Base-by-base conservation (phyloP, 1,140 invertebrate genomes). In the Drosophila sechellia region DNA sequence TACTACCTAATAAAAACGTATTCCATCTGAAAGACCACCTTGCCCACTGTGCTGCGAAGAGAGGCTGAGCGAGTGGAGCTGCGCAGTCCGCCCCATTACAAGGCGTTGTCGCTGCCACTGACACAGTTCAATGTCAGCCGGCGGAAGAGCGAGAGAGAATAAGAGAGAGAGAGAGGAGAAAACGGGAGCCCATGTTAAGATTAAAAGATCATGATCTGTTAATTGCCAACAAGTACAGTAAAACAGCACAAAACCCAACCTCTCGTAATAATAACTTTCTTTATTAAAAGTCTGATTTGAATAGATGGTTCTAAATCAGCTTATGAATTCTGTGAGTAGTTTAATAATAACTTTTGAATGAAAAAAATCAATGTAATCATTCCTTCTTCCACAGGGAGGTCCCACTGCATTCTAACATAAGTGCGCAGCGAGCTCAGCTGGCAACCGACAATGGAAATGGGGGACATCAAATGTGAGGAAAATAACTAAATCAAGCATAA, bases 71-170 rank as follows among this genome's bases (percentile, higher is more conserved):
- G 31, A 35, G 39, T 54, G 61, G 53, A 57, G 63, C 59, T 35
- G 45, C 42, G 55, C 72, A 61, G 78, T 59, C 54, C 79, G 68
- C 60, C 78, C 79, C 79, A 77, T 81, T 81, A 80, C 66, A 72
- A 59, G 72, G 46, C 58, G 39, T 69, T 59, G 54, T 69, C 73
- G 50, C 79, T 75, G 79, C 80, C 79, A 83, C 80, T 83, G 80
- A 83, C 79, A 83, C 80, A 79, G 75, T 84, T 83, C 79, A 83
- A 83, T 83, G 79, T 79, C 79, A 83, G 73, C 49, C 35, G 11
- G 25, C 31, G 20, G 48, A 43, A 37, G 27, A 39, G 63, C 42
- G 20, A 13, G 48, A 15, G 48, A 8, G 42, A 65, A 17, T 31
- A 43, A 58, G 40, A 52, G 39, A 37, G 49, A 58, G 27, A 34